Conservation (phyloP, 2,113 vertebrate genomes). For the Marcusenius ussheri region DNA sequence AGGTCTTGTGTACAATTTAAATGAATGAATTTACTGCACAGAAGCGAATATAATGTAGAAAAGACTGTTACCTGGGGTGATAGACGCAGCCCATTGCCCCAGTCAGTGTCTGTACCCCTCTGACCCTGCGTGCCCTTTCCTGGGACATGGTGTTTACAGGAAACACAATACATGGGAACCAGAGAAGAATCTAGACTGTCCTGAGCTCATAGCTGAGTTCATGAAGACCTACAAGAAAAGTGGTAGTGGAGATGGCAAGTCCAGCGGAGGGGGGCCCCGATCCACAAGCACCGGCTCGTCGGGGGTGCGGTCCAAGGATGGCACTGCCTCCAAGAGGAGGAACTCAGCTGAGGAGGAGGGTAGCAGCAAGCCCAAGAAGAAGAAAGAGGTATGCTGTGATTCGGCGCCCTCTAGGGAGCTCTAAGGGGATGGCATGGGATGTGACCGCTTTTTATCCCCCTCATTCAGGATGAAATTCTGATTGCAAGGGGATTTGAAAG, state of each 20-base stretch:
- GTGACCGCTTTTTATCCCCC: neutral
- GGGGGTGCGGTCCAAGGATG: constrained; percentile 52
- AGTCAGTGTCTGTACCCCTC: neutral
- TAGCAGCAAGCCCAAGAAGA: constrained; percentile 81
- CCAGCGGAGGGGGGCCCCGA: constrained; percentile 39
- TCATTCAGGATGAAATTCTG: constrained; percentile 58
- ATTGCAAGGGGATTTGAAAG: constrained; percentile 92
- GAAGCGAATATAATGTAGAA: neutral
- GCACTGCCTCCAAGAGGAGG: constrained; percentile 68
- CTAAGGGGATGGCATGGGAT: neutral
- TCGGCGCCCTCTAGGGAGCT: neutral
- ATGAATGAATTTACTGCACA: neutral
- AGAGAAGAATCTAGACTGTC: constrained; percentile 92
- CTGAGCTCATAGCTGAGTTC: constrained; percentile 88
- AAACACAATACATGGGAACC: constrained; percentile 98
- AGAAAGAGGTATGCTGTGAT: constrained; percentile 71
- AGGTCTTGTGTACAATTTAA: neutral
- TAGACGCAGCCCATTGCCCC: neutral
- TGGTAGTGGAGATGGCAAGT: constrained; percentile 46
- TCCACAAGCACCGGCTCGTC: constrained; percentile 38
- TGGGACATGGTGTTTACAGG: constrained; percentile 44
- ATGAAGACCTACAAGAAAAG: constrained; percentile 91
- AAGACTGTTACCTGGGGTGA: neutral
- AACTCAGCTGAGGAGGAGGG: constrained; percentile 70
- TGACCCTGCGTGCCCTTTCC: neutral